phyloP scores from a whole-genome alignment of 1,140 invertebrate genomes.

The Plodia interpunctella region DNA sequence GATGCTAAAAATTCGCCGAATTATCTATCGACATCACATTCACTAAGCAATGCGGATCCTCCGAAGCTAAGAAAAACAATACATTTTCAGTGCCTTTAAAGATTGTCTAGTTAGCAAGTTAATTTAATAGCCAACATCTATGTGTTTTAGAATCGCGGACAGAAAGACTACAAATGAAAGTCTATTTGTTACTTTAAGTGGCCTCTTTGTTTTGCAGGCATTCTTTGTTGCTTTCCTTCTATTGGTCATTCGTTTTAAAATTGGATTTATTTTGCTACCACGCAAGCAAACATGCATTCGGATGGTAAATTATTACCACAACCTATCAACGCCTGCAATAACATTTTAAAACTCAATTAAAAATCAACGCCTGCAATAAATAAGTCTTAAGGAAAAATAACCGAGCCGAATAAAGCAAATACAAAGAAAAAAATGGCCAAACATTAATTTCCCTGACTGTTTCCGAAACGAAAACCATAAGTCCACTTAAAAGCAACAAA shows the following conservation, averaged over 20 bases:
- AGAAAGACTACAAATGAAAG: not conserved
- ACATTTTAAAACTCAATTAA: no score
- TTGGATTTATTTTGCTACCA: not conserved
- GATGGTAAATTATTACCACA: no score
- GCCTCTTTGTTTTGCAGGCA: not conserved
- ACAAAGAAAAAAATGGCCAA: not conserved
- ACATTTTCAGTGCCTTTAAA: no score
- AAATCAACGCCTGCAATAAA: not conserved
- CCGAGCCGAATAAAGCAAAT: not conserved
- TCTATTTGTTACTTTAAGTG: not conserved
- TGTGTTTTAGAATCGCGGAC: no score
- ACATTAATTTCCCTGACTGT: slow-evolving; percentile 2
- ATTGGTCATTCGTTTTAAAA: not conserved
- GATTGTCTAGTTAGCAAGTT: no score
- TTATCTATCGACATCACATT: no score
- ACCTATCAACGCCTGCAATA: no score
- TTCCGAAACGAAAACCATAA: slow-evolving; percentile 2
- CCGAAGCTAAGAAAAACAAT: no score
- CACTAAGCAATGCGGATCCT: no score
- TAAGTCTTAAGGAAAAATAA: not conserved
- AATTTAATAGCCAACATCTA: no score
- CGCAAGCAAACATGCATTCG: no score
- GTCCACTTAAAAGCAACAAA: slow-evolving; percentile 2
- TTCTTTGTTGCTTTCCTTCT: not conserved
- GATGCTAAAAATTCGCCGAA: no score